Base-by-base conservation (phyloP, 2,888 invertebrate species). In the Synanthedon myopaeformis region DNA sequence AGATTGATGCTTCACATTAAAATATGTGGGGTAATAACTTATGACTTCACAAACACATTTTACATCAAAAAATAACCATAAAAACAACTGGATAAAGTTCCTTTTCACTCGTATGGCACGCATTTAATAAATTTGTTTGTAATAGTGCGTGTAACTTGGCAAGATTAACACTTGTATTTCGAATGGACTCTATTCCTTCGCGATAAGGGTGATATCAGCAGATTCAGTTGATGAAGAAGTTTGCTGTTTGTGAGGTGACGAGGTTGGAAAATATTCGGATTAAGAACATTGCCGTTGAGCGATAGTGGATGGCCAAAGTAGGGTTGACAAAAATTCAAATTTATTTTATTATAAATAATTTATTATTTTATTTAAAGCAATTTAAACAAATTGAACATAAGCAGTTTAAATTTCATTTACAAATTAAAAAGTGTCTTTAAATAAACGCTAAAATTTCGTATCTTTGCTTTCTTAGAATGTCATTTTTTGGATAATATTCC, bases 181-280 rank as follows among this genome's bases (percentile, higher is more conserved):
- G 12, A 52, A 51, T 59, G 50, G 49, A 56, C 64, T 61, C 57
- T 74, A 66, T 52, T 0, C 0, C 0, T 3, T 53, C 2, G 53
- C 0, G 3, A 51, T 72, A 69, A 59, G 58, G 66, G 54, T 57
- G 55, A 55, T 58, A 71, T 65, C 70, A 1, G 51, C 13, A 59
- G 51, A 41, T 8, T 8, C 13, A 11, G 35, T 14, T 10, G 49
- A 51, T n/a, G 42, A 53, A 54, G 51, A 51, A 55, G 54, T 53
- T 53, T 49, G 56, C 58, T 54, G 57, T 70, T 65, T 59, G 60
- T 71, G 75, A 81, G 80, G 83, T 86, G 85, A 85, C 85, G 82
- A 83, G 75, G 76, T 81, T 73, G 70, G 79, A 78, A 84, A 84
- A 79, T 82, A 86, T 86, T 85, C 78, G 68, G 71, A 65, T 75